Evolutionary conservation across 2,888 invertebrate genomes (phyloP).

Genomic region (Coecobrya sp.): DNA sequence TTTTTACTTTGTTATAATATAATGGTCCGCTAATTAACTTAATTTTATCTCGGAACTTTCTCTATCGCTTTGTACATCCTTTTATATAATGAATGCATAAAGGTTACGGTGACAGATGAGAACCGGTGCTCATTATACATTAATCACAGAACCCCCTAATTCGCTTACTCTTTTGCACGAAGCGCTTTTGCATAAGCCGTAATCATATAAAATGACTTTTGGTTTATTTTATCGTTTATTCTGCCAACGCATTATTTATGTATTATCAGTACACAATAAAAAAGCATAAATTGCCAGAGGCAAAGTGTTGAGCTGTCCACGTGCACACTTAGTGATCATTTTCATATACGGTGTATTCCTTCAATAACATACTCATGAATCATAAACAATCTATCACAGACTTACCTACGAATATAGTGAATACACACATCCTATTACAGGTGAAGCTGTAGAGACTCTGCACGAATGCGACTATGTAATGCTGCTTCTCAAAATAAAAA

Average conservation of each 20-base stretch:
- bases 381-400: slow-evolving; percentile 3
- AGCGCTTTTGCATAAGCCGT: too few species aligned
- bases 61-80: not conserved
- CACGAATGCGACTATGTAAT: not conserved
- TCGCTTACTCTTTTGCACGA: too few species aligned
- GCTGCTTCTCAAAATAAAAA: not conserved
- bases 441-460: not conserved
- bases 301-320: slow-evolving; percentile 46
- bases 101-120: too few species aligned
- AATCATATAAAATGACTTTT: too few species aligned
- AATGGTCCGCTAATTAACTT: too few species aligned
- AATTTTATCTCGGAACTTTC: not conserved
- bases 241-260: not conserved
- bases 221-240: too few species aligned
- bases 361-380: not conserved
- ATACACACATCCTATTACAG: not conserved
- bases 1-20: too few species aligned
- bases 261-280: not conserved
- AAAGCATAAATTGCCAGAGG: slow-evolving; percentile 43
- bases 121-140: too few species aligned
- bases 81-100: not conserved
- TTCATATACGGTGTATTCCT: not conserved
- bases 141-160: too few species aligned
- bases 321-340: slow-evolving; percentile 68
- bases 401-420: not conserved